These are phyloP conservation scores for Poeciliopsis presidionis DNA, from an alignment of 2,797 vertebrate genomes.

Conservation along the genomic window DNA sequence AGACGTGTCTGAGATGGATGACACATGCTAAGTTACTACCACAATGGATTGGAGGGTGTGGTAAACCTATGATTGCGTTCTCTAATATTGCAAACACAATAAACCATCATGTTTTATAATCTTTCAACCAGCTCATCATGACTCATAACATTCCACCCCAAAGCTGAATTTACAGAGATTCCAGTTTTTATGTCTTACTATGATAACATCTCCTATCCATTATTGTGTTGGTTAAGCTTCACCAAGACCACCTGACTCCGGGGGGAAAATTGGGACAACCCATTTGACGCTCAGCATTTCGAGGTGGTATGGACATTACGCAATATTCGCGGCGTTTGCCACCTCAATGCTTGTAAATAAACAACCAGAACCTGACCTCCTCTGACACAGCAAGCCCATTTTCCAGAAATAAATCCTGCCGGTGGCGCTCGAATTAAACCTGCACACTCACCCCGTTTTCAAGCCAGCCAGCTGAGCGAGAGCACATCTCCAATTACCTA, in stretches of 20 bases:
- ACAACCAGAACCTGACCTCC: slow-evolving; percentile 56
- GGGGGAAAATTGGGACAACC: background rate
- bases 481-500: slow-evolving; percentile 54
- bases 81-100: background rate
- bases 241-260: background rate
- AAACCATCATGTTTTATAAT: background rate
- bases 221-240: background rate
- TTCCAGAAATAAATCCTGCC: slow-evolving; percentile 55
- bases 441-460: slow-evolving; percentile 61
- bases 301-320: slow-evolving; percentile 19
- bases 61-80: background rate
- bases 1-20: background rate
- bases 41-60: background rate
- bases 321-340: slow-evolving; percentile 25
- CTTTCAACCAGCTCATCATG: background rate
- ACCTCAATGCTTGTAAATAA: slow-evolving; percentile 64
- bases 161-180: background rate
- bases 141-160: background rate
- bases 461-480: slow-evolving; percentile 48
- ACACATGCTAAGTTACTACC: background rate
- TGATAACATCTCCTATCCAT: background rate
- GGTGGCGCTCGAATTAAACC: slow-evolving; percentile 63
- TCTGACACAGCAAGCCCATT: slow-evolving; percentile 55
- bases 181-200: background rate
- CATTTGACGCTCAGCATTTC: slow-evolving; percentile 21